A percentile compares a stretch with the other conserved stretches of the same genome.
Conservation (phyloP, 2,888 invertebrate genomes). For the Pegoplata infirma region DNA sequence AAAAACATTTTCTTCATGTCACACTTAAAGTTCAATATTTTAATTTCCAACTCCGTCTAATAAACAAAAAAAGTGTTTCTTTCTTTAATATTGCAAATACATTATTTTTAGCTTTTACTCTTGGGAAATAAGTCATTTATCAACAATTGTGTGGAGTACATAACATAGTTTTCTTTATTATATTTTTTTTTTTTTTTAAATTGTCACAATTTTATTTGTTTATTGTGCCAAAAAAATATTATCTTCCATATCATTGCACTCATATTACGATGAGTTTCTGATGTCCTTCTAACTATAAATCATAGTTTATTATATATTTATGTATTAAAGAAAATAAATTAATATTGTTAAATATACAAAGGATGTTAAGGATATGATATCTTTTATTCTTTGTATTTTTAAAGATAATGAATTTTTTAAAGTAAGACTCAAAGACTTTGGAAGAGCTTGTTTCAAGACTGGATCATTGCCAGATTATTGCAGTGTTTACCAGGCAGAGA, state of each 20-base stretch:
- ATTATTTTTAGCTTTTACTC: slow-evolving; percentile 34
- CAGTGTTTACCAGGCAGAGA: no score
- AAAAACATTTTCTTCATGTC: no score
- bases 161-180: slow-evolving; percentile 3
- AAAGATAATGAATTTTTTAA: no score
- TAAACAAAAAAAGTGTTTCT: background rate
- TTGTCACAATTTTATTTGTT: slow-evolving; percentile 63
- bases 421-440: no score
- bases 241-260: slow-evolving; percentile 42
- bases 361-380: no score
- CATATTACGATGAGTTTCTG: slow-evolving; percentile 12
- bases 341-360: no score
- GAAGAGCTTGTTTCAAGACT: no score
- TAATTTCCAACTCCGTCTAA: no score
- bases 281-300: slow-evolving; percentile 34
- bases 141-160: slow-evolving; percentile 39
- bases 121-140: slow-evolving; percentile 57
- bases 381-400: no score
- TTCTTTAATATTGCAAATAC: slow-evolving; percentile 34
- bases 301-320: slow-evolving; percentile 6
- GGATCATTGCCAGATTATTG: no score
- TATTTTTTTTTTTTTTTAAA: slow-evolving; percentile 14
- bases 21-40: background rate
- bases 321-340: no score
- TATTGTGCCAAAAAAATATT: slow-evolving; percentile 46